Base-by-base conservation (phyloP, 2,888 invertebrate species). In the Achlya flavicornis region DNA sequence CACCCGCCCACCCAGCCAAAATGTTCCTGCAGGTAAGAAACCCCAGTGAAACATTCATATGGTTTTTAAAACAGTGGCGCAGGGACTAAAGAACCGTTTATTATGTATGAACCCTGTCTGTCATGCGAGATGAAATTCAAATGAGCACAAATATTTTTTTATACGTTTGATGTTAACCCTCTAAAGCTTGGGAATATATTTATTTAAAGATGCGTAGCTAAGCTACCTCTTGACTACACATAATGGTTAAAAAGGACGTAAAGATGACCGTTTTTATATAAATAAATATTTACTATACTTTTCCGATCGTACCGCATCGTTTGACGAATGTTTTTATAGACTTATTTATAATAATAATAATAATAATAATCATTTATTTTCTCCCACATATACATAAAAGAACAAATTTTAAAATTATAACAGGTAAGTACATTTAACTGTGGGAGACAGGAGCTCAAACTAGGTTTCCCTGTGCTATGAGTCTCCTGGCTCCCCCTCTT, bases 51-150 rank as follows among this genome's bases (percentile, higher is more conserved):
- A 12, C 38, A 58, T 14, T 16, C 48, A 48, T 2, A 7, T 48
- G 16, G 48, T 16, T 16, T 16, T 16, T 16, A 48, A 16, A 69
- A 61, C 33, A 61, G 62, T 19, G 61, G 67, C 57, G 66, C 61
- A 62, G 61, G 68, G 68, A 66, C 70, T 65, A 35, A 68, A 61
- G 58, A 63, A 61, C 43, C 77, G 74, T 87, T 88, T 89, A 89
- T 85, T 90, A 91, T 91, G 87, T 88, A 91, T 90, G 90, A 87
- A 77, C 69, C 76, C 67, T 73, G 81, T 80, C 78, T 79, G 83
- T 83, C 85, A 80, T 73, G 74, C 70, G 76, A 76, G 80, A 88
- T 89, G 88, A 90, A 91, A 91, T 90, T 91, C 90, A 89, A 89
- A 91, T 89, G 90, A 86, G 83, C 68, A 63, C 75, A 86, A 86